phyloP scores from a whole-genome alignment of 2,113 vertebrate genomes.

The Mugil cephalus region DNA sequence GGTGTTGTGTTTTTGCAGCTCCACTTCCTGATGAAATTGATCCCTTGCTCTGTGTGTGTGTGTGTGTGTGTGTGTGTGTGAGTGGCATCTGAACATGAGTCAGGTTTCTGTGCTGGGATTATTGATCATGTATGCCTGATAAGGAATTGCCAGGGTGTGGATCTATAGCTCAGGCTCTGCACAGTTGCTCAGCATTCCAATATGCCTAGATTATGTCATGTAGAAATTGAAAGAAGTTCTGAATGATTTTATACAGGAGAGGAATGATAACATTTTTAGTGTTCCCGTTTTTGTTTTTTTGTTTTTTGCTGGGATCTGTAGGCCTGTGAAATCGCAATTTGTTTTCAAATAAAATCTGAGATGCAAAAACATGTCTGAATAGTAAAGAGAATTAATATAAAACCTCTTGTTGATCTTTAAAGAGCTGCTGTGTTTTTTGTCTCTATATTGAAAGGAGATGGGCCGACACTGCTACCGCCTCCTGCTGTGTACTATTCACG shows the following conservation, averaged over 20 bases:
- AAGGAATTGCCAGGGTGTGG: background rate
- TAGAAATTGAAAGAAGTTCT: background rate
- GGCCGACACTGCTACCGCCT: background rate
- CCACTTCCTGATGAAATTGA: constrained; percentile 28
- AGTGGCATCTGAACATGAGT: constrained; percentile 25
- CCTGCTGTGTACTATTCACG: constrained; percentile 17
- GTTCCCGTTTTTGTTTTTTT: no score
- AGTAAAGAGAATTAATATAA: constrained; percentile 11
- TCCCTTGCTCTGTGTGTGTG: background rate
- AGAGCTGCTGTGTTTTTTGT: constrained; percentile 8
- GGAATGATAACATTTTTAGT: background rate
- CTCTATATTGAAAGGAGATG: background rate
- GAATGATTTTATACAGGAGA: background rate
- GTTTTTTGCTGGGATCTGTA: background rate
- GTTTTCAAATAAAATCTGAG: background rate
- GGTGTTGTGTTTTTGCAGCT: background rate
- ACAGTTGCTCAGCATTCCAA: background rate
- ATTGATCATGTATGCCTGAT: constrained; percentile 34
- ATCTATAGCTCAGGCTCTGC: constrained; percentile 9
- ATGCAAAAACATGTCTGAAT: constrained; percentile 1
- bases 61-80: background rate
- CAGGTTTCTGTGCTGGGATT: constrained; percentile 21
- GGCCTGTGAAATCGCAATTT: background rate
- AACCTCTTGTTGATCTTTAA: background rate
- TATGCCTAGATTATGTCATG: background rate